phyloP scores from a whole-genome alignment of 2,888 invertebrate genomes.

The Petrolisthes manimaculis region DNA sequence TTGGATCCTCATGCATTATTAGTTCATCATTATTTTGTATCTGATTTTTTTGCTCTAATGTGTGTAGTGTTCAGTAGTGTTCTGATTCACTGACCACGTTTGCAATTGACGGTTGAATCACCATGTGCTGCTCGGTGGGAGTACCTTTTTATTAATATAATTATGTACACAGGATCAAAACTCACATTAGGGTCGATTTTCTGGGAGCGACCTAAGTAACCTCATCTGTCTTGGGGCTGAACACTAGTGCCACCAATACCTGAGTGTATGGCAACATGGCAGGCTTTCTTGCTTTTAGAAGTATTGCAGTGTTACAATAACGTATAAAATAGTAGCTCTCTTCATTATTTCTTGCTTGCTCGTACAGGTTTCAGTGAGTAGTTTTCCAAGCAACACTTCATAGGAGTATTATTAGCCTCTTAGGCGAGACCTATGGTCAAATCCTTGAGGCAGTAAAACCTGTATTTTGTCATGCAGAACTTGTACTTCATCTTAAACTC shows the following conservation, averaged over 20 bases:
- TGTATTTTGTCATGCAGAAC: conserved; percentile 29
- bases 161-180: conserved; percentile 56
- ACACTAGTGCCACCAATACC: conserved; percentile 60
- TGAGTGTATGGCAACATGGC: conserved; percentile 60
- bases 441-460: conserved; percentile 29
- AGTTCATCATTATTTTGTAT: conserved; percentile 14
- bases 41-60: not conserved
- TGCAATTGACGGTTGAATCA: conserved; percentile 37
- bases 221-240: conserved; percentile 40
- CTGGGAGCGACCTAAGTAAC: conserved; percentile 38
- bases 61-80: not conserved
- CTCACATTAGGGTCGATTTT: conserved; percentile 37
- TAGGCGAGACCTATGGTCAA: conserved; percentile 15
- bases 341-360: conserved; percentile 25
- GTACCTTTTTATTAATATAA: conserved; percentile 38
- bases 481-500: conserved; percentile 35
- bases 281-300: conserved; percentile 37
- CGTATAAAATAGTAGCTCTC: conserved; percentile 17
- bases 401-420: conserved; percentile 22
- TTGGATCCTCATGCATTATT: conserved; percentile 27
- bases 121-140: conserved; percentile 58
- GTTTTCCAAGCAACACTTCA: conserved; percentile 26
- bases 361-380: conserved; percentile 12
- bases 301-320: conserved; percentile 27
- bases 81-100: conserved; percentile 44